Percentiles rank a stretch among this genome's conserved stretches.
These are phyloP conservation scores for Pangasius djambal DNA, from an alignment of 2,797 vertebrate genomes.

Conservation along the genomic window DNA sequence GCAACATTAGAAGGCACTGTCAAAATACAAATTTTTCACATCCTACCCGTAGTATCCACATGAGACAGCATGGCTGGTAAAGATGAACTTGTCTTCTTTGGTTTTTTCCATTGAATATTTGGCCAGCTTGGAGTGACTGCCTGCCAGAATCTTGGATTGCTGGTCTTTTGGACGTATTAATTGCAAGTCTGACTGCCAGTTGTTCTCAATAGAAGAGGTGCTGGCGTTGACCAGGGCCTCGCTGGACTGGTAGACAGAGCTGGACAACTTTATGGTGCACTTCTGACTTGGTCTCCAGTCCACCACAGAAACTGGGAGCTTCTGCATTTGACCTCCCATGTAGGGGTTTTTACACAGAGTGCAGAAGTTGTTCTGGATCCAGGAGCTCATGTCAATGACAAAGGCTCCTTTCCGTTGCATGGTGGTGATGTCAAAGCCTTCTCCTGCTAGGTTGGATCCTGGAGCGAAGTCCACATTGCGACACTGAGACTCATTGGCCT, in stretches of 20 bases:
- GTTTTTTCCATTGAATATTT: conserved; percentile 60
- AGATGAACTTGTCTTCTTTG: conserved; percentile 67
- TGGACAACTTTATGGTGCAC: conserved; percentile 56
- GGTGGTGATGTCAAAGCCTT: conserved; percentile 77
- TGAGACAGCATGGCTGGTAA: conserved; percentile 59
- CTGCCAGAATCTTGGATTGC: conserved; percentile 57
- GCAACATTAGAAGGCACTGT: fast-evolving
- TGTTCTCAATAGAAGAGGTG: conserved; percentile 56
- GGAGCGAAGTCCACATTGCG: conserved; percentile 63
- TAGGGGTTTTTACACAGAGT: conserved; percentile 62
- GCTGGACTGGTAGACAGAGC: conserved; percentile 59
- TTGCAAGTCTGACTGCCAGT: conserved; percentile 63
- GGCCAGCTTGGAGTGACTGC: conserved; percentile 61
- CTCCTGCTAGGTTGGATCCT: conserved; percentile 68
- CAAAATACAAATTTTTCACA: not conserved
- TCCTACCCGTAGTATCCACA: conserved; percentile 66
- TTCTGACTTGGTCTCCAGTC: conserved; percentile 62
- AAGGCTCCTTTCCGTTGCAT: conserved; percentile 70
- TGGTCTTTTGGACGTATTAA: not conserved
- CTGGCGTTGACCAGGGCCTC: conserved; percentile 63
- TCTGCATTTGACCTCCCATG: conserved; percentile 59
- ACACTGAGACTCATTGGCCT: conserved; percentile 62
- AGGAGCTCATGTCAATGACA: conserved; percentile 65
- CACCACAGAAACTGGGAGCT: conserved; percentile 61
- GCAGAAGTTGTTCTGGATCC: conserved; percentile 61